A percentile compares a stretch with the other conserved stretches of the same genome.
Conservation (phyloP, 2,888 invertebrate genomes). For the Siphonodentalium dalli region DNA sequence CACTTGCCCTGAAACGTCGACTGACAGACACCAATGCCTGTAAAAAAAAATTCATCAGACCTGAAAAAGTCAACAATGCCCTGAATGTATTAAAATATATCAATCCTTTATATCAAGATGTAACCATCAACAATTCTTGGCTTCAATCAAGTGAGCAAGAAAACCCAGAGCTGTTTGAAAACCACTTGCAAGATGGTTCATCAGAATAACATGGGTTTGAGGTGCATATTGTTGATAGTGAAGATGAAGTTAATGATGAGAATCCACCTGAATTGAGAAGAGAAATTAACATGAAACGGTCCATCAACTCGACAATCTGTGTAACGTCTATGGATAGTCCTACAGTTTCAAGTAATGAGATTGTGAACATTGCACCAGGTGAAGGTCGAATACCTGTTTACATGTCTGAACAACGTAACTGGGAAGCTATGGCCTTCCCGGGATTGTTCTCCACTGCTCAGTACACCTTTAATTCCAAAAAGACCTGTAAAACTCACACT, state of each 20-base stretch:
- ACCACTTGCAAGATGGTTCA: background rate
- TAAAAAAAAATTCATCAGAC: background rate
- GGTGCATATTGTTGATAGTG: background rate
- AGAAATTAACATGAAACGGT: no score
- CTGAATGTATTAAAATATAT: background rate
- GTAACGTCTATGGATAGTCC: no score
- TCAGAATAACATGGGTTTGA: background rate
- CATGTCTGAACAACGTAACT: no score
- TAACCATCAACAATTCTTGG: background rate
- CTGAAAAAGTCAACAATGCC: background rate
- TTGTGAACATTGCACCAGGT: no score
- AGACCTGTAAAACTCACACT: conserved; percentile 1
- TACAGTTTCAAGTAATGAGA: no score
- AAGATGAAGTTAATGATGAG: conserved; percentile 2
- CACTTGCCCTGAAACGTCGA: conserved; percentile 1
- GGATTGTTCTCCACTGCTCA: no score
- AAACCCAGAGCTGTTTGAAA: background rate
- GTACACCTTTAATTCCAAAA: background rate
- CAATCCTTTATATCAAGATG: background rate
- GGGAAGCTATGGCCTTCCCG: no score
- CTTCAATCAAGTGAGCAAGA: background rate
- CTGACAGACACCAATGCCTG: background rate
- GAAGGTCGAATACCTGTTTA: no score
- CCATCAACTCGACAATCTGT: no score
- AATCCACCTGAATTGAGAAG: no score